Conservation (phyloP, 2,797 vertebrate genomes). For the Denticeps clupeoides region DNA sequence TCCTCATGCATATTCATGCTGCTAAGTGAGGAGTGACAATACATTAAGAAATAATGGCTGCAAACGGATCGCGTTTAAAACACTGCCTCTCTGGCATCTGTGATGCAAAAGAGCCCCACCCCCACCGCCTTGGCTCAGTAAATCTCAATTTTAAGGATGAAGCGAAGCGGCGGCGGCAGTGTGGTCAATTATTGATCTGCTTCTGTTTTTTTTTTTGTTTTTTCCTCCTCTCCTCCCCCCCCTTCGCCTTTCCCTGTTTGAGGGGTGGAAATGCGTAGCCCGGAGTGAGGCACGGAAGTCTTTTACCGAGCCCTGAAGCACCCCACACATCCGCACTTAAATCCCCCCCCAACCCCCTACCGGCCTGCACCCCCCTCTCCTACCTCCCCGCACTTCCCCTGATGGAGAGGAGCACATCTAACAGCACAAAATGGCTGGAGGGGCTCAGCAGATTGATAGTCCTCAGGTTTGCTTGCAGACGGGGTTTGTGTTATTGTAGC, state of each 20-base stretch:
- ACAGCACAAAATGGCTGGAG: slow-evolving; percentile 66
- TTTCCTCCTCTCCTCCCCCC: not conserved
- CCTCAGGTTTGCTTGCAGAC: slow-evolving; percentile 32
- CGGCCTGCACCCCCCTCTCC: slow-evolving; percentile 20
- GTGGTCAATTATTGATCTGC: slow-evolving; percentile 29
- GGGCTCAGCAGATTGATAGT: slow-evolving; percentile 51
- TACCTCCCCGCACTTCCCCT: slow-evolving; percentile 39
- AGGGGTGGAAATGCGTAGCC: slow-evolving; percentile 34
- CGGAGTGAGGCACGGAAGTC: slow-evolving; percentile 37
- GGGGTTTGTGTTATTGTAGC: too few species aligned
- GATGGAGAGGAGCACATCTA: slow-evolving; percentile 49
- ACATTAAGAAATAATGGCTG: slow-evolving; percentile 38
- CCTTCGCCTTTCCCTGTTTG: not conserved
- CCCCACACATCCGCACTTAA: slow-evolving; percentile 33
- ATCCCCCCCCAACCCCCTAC: slow-evolving; percentile 35
- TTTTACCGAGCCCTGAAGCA: slow-evolving; percentile 36
- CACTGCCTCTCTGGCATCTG: too few species aligned
- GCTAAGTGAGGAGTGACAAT: slow-evolving; percentile 34
- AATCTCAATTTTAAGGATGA: slow-evolving; percentile 27
- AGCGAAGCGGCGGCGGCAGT: slow-evolving; percentile 16
- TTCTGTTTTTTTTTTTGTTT: slow-evolving; percentile 3
- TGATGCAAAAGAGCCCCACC: too few species aligned
- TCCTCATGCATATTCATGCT: slow-evolving; percentile 36
- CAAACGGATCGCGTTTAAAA: slow-evolving; percentile 36
- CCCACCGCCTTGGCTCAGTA: too few species aligned